phyloP scores from a whole-genome alignment of 1,140 invertebrate genomes.

The Probaryconus sp. region DNA sequence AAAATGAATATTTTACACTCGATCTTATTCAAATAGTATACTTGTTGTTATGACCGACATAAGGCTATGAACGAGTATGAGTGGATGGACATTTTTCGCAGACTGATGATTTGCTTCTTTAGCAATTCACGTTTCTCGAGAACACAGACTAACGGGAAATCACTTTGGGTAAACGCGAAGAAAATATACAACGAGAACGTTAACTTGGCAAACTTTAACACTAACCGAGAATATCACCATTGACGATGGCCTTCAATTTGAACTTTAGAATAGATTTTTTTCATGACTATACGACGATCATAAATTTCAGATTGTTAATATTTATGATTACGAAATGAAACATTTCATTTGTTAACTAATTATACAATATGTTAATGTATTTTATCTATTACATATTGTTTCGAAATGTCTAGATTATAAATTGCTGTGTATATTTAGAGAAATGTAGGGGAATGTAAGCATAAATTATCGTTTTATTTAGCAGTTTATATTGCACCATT shows the following conservation, averaged over 20 bases:
- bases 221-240: slow-evolving; percentile 24
- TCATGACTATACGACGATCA: too few relatives aligned
- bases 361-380: too few relatives aligned
- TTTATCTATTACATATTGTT: too few relatives aligned
- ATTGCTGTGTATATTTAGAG: too few relatives aligned
- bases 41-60: slow-evolving; percentile 31
- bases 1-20: slow-evolving; percentile 5
- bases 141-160: slow-evolving; percentile 28
- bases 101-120: slow-evolving; percentile 46
- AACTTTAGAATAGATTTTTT: too few relatives aligned
- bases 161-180: slow-evolving; percentile 35
- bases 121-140: slow-evolving; percentile 31
- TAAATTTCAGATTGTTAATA: too few relatives aligned
- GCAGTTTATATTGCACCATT: too few relatives aligned
- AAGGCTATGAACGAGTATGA: slow-evolving; percentile 30
- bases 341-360: too few relatives aligned
- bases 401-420: too few relatives aligned
- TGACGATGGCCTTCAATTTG: slow-evolving; percentile 34
- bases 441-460: too few relatives aligned
- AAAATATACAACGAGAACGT: slow-evolving; percentile 52
- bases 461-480: too few relatives aligned
- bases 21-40: slow-evolving; percentile 23
- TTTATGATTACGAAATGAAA: too few relatives aligned
- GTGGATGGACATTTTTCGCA: slow-evolving; percentile 38
- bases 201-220: slow-evolving; percentile 17